Evolutionary conservation across 1,140 invertebrate species (phyloP).

Genomic region (Nomia melanderi): DNA sequence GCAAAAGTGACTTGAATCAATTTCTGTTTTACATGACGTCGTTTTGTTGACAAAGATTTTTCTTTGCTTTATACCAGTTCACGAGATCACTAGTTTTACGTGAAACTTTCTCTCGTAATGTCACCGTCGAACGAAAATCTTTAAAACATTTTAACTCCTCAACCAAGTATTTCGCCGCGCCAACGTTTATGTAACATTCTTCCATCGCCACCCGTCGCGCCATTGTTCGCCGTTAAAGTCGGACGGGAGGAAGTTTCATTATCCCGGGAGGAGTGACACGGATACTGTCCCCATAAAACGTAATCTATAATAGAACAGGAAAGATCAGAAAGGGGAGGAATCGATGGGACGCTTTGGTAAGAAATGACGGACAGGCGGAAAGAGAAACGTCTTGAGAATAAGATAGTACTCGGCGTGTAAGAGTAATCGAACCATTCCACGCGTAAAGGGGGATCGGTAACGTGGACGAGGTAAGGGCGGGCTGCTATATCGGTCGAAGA

Average conservation of each 20-base stretch:
- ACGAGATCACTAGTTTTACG: too few species aligned
- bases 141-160: too few species aligned
- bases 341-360: conserved; percentile 53
- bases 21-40: too few species aligned
- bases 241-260: neutral
- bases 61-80: too few species aligned
- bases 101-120: too few species aligned
- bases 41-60: too few species aligned
- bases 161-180: too few species aligned
- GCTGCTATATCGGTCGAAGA: conserved; percentile 53
- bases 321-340: conserved; percentile 14
- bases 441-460: conserved; percentile 58
- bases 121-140: too few species aligned
- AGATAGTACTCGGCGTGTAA: conserved; percentile 67
- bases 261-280: too few species aligned
- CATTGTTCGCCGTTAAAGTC: neutral
- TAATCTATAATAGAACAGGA: conserved; percentile 10
- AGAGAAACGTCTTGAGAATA: conserved; percentile 58
- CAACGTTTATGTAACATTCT: neutral
- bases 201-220: neutral
- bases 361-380: conserved; percentile 61
- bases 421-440: conserved; percentile 69
- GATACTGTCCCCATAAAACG: conserved; percentile 18
- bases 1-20: too few species aligned
- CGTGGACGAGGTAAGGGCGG: conserved; percentile 69